Percentiles rank a stretch among this genome's conserved stretches.
Evolutionary conservation across 1,140 invertebrate species (phyloP).

Genomic region (Pissodes strobi): DNA sequence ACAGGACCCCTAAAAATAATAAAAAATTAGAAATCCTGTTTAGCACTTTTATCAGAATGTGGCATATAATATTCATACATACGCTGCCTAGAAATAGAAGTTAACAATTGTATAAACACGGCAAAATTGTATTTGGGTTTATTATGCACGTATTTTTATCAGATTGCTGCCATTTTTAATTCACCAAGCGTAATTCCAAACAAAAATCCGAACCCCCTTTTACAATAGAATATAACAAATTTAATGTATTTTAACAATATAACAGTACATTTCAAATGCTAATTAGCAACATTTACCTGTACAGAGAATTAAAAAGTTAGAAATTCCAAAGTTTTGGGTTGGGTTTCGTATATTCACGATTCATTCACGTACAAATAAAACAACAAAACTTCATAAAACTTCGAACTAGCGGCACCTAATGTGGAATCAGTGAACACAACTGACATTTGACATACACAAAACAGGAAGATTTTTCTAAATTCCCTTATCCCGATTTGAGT

Average conservation of each 20-base stretch:
- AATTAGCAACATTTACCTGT: constrained; percentile 13
- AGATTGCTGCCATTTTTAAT: constrained; percentile 28
- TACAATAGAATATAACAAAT: background rate
- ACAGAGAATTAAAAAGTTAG: constrained; percentile 1
- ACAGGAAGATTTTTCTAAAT: no score
- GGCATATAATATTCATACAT: background rate
- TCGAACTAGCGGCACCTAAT: no score
- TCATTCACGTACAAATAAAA: constrained; percentile 3
- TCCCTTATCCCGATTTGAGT: no score
- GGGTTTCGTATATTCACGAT: constrained; percentile 16
- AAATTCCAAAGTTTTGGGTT: constrained; percentile 29
- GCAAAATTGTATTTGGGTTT: background rate
- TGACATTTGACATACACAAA: no score
- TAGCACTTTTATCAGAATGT: background rate
- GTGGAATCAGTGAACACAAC: no score
- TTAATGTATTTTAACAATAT: no score
- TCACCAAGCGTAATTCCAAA: background rate
- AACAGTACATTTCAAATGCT: background rate
- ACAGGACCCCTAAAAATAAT: constrained; percentile 7
- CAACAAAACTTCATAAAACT: no score
- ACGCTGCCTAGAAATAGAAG: background rate
- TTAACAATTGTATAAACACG: background rate
- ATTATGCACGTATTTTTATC: constrained; percentile 26
- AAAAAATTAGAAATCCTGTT: background rate
- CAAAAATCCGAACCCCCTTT: background rate